A percentile compares a stretch with the other conserved stretches of the same genome.
Conservation (phyloP, 2,888 invertebrate species). For the Agrilus mali region DNA sequence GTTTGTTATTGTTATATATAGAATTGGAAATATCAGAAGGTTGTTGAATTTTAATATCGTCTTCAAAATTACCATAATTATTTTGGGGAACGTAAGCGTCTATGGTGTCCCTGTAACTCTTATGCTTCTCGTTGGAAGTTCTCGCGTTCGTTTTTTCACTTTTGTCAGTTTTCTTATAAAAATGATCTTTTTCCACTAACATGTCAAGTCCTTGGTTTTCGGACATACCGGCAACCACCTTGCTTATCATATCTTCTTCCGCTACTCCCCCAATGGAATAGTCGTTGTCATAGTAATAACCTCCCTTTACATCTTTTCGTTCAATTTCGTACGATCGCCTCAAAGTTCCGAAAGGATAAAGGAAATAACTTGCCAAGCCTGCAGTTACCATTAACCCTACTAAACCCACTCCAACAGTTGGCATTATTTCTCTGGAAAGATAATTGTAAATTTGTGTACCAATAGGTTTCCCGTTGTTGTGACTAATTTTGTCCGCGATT, state of each 20-base stretch:
- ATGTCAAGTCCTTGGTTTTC: slow-evolving; percentile 17
- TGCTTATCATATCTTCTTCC: slow-evolving; percentile 66
- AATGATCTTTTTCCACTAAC: slow-evolving; percentile 22
- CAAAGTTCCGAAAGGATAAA: slow-evolving; percentile 60
- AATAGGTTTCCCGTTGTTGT: slow-evolving; percentile 43
- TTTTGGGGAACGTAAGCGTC: slow-evolving; percentile 9
- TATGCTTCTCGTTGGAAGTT: neutral
- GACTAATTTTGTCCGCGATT: slow-evolving; percentile 17
- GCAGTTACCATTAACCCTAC: slow-evolving; percentile 62
- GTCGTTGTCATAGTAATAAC: slow-evolving; percentile 52
- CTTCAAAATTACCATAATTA: too few relatives aligned
- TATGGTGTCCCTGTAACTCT: slow-evolving; percentile 10
- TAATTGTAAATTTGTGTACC: slow-evolving; percentile 66
- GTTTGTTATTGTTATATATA: slow-evolving; percentile 16
- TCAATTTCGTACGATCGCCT: slow-evolving; percentile 54
- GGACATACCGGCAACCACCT: slow-evolving; percentile 52
- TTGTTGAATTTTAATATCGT: too few relatives aligned
- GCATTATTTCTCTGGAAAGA: slow-evolving; percentile 67
- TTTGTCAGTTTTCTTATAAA: too few relatives aligned
- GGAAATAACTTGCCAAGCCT: slow-evolving; percentile 63
- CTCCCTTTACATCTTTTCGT: slow-evolving; percentile 42
- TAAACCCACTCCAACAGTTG: slow-evolving; percentile 65
- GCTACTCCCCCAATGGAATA: slow-evolving; percentile 56
- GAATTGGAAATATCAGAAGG: too few relatives aligned
- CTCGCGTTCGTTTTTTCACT: slow-evolving; percentile 6